Evolutionary conservation across 30 jellyfish, hydroid and myxozoan genomes (phyloP).

Genomic region (Hydractinia echinata): DNA sequence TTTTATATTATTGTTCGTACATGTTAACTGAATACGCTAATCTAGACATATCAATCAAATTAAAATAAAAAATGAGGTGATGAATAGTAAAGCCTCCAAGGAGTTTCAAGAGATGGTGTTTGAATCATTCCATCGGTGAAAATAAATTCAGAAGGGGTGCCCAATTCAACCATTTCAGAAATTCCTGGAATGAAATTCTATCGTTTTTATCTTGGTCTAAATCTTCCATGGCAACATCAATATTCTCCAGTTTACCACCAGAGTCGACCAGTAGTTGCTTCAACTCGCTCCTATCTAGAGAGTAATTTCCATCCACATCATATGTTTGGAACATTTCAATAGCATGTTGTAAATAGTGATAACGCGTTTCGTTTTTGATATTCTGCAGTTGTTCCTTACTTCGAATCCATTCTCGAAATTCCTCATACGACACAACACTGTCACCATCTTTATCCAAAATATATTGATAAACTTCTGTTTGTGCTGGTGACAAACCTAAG

Average conservation of each 20-base stretch:
- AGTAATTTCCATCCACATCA: constrained; percentile 16
- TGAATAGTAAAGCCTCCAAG: background rate
- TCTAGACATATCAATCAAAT: no score
- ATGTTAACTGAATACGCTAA: no score
- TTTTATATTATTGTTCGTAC: no score
- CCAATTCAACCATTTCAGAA: constrained; percentile 39
- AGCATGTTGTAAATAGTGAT: constrained; percentile 16
- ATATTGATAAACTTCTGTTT: constrained; percentile 17
- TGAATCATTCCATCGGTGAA: background rate
- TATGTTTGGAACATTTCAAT: constrained; percentile 31
- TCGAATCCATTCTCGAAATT: constrained; percentile 23
- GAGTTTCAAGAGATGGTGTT: background rate
- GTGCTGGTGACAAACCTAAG: constrained; percentile 23
- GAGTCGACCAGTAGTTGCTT: constrained; percentile 20
- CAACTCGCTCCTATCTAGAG: constrained; percentile 21
- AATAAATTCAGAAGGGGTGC: constrained; percentile 14
- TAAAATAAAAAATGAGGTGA: no score
- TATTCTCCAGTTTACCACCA: constrained; percentile 22
- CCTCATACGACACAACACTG: constrained; percentile 19
- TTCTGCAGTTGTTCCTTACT: constrained; percentile 16
- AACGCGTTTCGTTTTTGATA: constrained; percentile 27
- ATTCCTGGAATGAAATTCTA: constrained; percentile 16
- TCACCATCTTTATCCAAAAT: constrained; percentile 30
- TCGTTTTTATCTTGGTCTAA: constrained; percentile 28
- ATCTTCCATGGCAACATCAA: constrained; percentile 22